Evolutionary conservation across 2,113 vertebrate genomes (phyloP).

Genomic region (Riparia riparia): DNA sequence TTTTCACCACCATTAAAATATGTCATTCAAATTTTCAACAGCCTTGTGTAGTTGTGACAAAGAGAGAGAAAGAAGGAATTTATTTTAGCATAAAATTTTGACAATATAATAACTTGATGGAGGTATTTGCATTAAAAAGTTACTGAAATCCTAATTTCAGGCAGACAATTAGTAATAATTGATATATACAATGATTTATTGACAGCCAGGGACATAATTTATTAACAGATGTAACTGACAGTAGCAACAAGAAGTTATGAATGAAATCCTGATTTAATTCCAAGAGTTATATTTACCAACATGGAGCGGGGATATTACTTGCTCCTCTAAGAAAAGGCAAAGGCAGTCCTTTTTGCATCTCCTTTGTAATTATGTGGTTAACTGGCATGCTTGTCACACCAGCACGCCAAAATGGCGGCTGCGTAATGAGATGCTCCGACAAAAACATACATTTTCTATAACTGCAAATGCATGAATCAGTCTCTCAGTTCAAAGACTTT

Average conservation of each 20-base stretch:
- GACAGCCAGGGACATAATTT: not conserved
- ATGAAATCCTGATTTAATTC: not conserved
- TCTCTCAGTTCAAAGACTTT: constrained; percentile 21
- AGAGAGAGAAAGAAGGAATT: not conserved
- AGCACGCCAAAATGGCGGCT: not conserved
- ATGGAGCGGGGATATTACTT: not conserved
- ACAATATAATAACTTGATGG: not conserved
- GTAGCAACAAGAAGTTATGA: not conserved
- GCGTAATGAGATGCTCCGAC: not conserved
- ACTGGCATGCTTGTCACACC: not conserved
- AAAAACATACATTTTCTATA: constrained; percentile 2
- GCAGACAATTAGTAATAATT: not conserved
- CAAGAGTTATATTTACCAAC: not conserved
- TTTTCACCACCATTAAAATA: not conserved
- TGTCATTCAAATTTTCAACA: not conserved
- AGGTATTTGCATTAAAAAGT: not conserved
- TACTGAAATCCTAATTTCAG: constrained; percentile 10
- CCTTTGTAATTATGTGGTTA: not conserved
- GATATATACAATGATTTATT: not conserved
- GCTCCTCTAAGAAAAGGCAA: not conserved
- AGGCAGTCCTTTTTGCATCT: not conserved
- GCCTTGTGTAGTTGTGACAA: not conserved
- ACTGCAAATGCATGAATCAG: not conserved
- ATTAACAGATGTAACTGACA: not conserved
- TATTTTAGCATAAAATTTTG: not conserved